Evolutionary conservation across 2,888 invertebrate genomes (phyloP), one percentile per base, ranked within the genome.

Genomic region (Amaurobius ferox): DNA sequence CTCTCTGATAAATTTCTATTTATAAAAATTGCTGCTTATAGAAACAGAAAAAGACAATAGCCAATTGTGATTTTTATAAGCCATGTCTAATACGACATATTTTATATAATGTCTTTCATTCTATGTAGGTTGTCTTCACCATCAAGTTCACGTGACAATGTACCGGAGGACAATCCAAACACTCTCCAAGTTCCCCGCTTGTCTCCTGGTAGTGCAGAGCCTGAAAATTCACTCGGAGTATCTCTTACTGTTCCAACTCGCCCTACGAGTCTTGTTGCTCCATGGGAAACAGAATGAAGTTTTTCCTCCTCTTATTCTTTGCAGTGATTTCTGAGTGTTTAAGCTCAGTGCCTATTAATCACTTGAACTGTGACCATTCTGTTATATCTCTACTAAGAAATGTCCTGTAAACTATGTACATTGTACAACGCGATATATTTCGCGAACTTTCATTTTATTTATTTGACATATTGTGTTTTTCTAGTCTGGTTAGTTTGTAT

Each of bases 121-220:
- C n/a, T n/a, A n/a, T n/a, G n/a, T n/a, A 85, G 83, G 77, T 85
- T 85, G 81, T 88, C 88, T 66, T 88, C 88, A 16, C 88, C 88
- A 35, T 88, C 88, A 26, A 71, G 87, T 70, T 88, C 88, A 0
- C 81, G 87, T 9, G 88, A 88, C 74, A 73, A 81, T 76, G 87
- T 88, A 70, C 79, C 80, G 61, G 80, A 85, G 68, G 83, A 79
- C 79, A 79, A 67, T 74, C 81, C 78, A 23, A 67, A 77, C 23
- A 88, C 87, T 66, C 83, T 88, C 66, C 88, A 88, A 74, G 88
- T 88, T 40, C 88, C 88, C 9, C 81, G 86, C 28, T 66, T 87
- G n/a, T 79, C 77, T 5, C 88, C 85, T 29, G 74, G 73, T 11
- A 79, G 74, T 19, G 72, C 29, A 1, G 81, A 87, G 30, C 35